Evolutionary conservation across 2,888 invertebrate species (phyloP).

Genomic region (Gastrophysa polygoni): DNA sequence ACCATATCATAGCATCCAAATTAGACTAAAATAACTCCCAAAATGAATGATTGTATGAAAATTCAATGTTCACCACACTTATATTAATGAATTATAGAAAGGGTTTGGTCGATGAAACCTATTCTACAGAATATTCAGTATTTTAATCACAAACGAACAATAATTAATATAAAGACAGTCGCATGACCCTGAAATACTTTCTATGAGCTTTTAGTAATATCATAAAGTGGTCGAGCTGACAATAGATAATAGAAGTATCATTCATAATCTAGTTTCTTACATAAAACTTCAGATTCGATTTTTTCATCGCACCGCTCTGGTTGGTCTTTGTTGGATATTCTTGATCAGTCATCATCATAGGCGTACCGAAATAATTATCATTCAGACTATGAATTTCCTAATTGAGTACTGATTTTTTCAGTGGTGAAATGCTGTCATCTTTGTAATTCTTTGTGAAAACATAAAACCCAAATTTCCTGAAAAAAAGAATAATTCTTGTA

Average conservation of each 20-base stretch:
- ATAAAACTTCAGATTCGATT: background rate
- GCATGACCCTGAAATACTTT: conserved; percentile 28
- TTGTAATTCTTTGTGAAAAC: no score
- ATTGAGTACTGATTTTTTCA: no score
- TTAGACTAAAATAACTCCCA: no score
- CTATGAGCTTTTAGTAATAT: conserved; percentile 11
- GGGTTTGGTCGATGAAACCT: conserved; percentile 17
- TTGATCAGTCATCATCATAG: conserved; percentile 5
- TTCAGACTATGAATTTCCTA: no score
- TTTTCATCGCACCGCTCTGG: conserved; percentile 1
- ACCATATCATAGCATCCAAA: no score
- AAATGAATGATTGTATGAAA: no score
- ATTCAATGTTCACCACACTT: no score
- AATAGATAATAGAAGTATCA: conserved; percentile 9
- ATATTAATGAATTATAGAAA: background rate
- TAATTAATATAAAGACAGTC: conserved; percentile 12
- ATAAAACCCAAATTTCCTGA: no score
- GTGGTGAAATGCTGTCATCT: no score
- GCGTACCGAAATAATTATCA: background rate
- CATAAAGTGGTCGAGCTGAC: conserved; percentile 19
- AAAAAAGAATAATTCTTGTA: no score
- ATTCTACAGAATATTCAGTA: no score
- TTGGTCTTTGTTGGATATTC: background rate
- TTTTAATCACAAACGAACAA: background rate
- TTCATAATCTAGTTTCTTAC: conserved; percentile 10